Percentiles rank a stretch among this genome's conserved stretches.
These are phyloP conservation scores for Fistularia tabacaria DNA, from an alignment of 2,797 vertebrate genomes.

Conservation along the genomic window DNA sequence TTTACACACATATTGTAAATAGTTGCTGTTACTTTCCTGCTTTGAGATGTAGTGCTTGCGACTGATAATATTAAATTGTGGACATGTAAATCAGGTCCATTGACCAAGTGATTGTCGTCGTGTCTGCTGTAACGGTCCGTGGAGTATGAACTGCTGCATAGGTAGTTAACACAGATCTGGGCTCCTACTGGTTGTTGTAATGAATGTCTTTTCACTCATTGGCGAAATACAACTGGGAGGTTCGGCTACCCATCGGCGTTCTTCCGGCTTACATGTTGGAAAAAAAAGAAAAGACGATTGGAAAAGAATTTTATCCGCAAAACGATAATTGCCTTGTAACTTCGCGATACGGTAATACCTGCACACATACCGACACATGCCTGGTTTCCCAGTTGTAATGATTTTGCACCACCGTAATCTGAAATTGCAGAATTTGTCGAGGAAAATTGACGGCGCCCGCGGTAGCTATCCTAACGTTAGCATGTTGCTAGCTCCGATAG, in stretches of 20 bases:
- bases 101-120: constrained; percentile 28
- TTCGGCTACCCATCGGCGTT: constrained; percentile 32
- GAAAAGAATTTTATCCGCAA: constrained; percentile 68
- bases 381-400: background rate
- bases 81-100: too few species aligned
- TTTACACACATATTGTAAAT: too few species aligned
- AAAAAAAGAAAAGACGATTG: constrained; percentile 76
- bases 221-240: constrained; percentile 32
- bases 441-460: constrained; percentile 26
- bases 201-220: constrained; percentile 31
- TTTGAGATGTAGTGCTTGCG: too few species aligned
- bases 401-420: background rate
- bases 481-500: constrained; percentile 47
- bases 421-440: constrained; percentile 29
- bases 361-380: background rate
- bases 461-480: constrained; percentile 56
- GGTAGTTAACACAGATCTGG: constrained; percentile 8
- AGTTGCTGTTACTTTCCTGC: too few species aligned
- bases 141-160: background rate
- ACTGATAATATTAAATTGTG: too few species aligned
- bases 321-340: constrained; percentile 48
- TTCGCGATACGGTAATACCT: constrained; percentile 56
- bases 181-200: constrained; percentile 37
- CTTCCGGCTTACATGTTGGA: constrained; percentile 75
- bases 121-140: background rate